Evolutionary conservation across 2,888 invertebrate species (phyloP).

Genomic region (Mantis religiosa): DNA sequence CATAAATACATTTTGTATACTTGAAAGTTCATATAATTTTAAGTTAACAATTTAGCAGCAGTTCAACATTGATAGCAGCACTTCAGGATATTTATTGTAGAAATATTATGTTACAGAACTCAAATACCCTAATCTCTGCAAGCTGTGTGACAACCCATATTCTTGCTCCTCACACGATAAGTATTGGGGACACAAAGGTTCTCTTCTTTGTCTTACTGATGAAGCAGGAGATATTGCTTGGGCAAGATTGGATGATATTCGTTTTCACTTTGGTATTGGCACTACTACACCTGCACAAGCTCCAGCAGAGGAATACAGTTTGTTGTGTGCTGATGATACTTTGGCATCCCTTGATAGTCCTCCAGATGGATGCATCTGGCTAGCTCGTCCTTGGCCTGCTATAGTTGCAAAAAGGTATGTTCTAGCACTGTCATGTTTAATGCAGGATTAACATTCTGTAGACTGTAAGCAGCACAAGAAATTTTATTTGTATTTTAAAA

Average conservation of each 20-base stretch:
- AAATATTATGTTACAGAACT: conserved; percentile 46
- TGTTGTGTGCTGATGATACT: conserved; percentile 72
- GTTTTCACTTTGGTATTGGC: conserved; percentile 60
- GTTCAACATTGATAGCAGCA: too few relatives aligned
- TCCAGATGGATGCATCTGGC: conserved; percentile 69
- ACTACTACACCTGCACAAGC: conserved; percentile 34
- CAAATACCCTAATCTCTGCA: conserved; percentile 68
- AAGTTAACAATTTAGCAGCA: too few relatives aligned
- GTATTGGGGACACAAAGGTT: conserved; percentile 79
- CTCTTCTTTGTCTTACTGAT: conserved; percentile 73
- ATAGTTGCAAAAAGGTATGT: conserved; percentile 56
- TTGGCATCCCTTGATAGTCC: conserved; percentile 53
- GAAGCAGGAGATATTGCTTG: conserved; percentile 78
- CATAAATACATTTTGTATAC: too few relatives aligned
- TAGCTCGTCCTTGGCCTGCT: conserved; percentile 73
- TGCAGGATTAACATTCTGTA: neutral
- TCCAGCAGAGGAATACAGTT: conserved; percentile 56
- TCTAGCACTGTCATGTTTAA: conserved; percentile 34
- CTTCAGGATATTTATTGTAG: neutral
- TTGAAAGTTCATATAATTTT: too few relatives aligned
- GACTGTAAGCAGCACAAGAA: too few relatives aligned
- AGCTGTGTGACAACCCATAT: conserved; percentile 60
- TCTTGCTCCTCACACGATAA: conserved; percentile 65
- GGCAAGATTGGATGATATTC: conserved; percentile 68
- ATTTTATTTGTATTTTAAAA: too few relatives aligned